Evolutionary conservation across 2,113 vertebrate genomes (phyloP), one percentile per base, ranked within the genome.

Genomic region (Perca schrenkii): DNA sequence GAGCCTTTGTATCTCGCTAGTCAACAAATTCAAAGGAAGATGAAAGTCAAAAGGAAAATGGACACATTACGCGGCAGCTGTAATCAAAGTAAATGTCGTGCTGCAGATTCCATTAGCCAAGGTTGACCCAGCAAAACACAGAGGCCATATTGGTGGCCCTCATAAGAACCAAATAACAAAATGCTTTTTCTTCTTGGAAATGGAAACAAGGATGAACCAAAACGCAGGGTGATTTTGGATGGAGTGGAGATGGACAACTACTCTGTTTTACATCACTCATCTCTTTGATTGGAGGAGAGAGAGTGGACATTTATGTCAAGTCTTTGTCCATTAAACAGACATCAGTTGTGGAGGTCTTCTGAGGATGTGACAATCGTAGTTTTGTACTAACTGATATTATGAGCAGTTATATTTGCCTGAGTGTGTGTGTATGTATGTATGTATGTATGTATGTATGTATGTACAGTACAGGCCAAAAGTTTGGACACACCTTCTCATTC

Each of bases 271-370:
- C 40, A 31, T 63, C 60, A 62, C 2, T 3, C 13, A 5, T 34
- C 11, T 52, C 8, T 46, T 28, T 56, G 19, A 47, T 56, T 77
- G 62, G 36, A 57, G 50, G 10, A 74, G 11, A 15, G 58, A 28
- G 12, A 1, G 6, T 2, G 36, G 52, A 57, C 52, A 11, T 57
- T 22, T n/a, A 8, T 11, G 40, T 50, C 43, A 22, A 60, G 71
- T 31, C 57, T 74, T 15, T 49, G 43, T n/a, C n/a, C 43, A 50
- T 61, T 50, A 61, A 49, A 73, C 71, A n/a, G 36, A 52, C 16
- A 7, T 56, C 64, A 16, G 40, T 1, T 5, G 1, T 8, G 4
- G 25, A 31, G 16, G 47, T 15, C 43, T 19, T 0, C 4, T 31
- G 70, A 49, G 12, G 25, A 73, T 7, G 7, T n/a, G 17, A 50